Evolutionary conservation across 2,888 invertebrate genomes (phyloP), one percentile per base, ranked within the genome.

Genomic region (Lasioglossum villosulum): DNA sequence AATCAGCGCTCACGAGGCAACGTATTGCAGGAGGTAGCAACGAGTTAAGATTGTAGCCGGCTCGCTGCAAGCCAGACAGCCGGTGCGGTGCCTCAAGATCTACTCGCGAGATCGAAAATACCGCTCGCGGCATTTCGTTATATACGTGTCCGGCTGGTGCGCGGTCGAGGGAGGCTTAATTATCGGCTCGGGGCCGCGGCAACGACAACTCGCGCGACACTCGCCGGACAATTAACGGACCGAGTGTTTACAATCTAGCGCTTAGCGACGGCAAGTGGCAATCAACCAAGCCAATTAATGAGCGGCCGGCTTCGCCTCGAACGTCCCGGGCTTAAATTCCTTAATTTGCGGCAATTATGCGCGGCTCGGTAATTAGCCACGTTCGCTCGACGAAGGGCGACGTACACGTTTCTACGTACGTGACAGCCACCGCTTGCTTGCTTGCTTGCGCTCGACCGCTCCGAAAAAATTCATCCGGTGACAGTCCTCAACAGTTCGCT

Each of bases 201-300:
- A 78, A 80, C 86, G 84, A 83, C 79, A 86, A 89, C 81, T 88
- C 90, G 90, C 90, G 90, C 87, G 88, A 89, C 89, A 88, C 87
- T 88, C 89, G 89, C 83, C 86, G 88, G 89, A 91, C 90, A 92
- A 93, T 94, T 93, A 93, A 89, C 89, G 84, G 77, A 84, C 90
- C 84, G 90, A 93, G 92, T 93, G 93, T 94, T 94, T 94, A 92
- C 93, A 93, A 93, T 93, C 92, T 92, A 93, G 90, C 91, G 90
- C 89, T 91, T 91, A 90, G 91, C 89, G 87, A 86, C 82, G 86
- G 89, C 90, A 91, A 91, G 90, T 91, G 91, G 92, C 92, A 93
- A 93, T 93, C 93, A 92, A 91, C 87, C 90, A 89, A 85, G 90
- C 91, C 90, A 92, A 93, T 93, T 94, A 93, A 93, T 91, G 91